Conservation (phyloP, 2,888 invertebrate genomes). For the Ceraclea dissimilis region DNA sequence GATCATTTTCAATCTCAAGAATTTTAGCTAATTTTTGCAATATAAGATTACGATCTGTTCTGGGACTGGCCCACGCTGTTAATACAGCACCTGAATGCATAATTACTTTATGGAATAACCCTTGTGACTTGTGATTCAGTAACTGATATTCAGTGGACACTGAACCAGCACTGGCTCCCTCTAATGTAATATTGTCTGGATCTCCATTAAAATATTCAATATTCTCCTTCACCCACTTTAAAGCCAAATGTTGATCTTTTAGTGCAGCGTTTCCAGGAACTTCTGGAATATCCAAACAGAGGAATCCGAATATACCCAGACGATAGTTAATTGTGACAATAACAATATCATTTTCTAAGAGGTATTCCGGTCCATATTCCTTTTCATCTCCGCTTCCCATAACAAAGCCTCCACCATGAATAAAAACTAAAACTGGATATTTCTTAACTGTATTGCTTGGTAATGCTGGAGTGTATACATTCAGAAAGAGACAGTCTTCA, state of each 20-base stretch:
- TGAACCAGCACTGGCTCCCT: slow-evolving; percentile 21
- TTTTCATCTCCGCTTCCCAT: slow-evolving; percentile 26
- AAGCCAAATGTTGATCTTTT: slow-evolving; percentile 20
- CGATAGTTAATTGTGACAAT: slow-evolving; percentile 31
- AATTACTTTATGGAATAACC: slow-evolving; percentile 19
- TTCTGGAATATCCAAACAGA: slow-evolving; percentile 18
- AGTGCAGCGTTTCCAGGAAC: slow-evolving; percentile 21
- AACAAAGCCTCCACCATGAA: slow-evolving; percentile 30
- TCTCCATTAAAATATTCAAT: slow-evolving; percentile 18
- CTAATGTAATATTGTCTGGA: slow-evolving; percentile 17
- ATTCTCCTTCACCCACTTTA: slow-evolving; percentile 20
- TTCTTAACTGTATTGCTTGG: neutral
- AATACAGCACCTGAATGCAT: slow-evolving; percentile 18
- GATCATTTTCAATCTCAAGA: neutral
- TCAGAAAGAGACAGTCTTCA: slow-evolving; percentile 28
- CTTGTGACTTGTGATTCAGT: slow-evolving; percentile 16
- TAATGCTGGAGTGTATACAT: slow-evolving; percentile 26
- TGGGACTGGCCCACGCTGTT: slow-evolving; percentile 28
- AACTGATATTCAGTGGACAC: slow-evolving; percentile 19
- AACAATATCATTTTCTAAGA: slow-evolving; percentile 24
- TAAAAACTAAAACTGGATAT: slow-evolving; percentile 19
- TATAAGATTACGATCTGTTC: neutral
- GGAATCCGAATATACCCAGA: slow-evolving; percentile 28
- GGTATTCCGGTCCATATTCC: slow-evolving; percentile 28
- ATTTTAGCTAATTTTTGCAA: neutral